A percentile compares a stretch with the other conserved stretches of the same genome.
phyloP scores from a whole-genome alignment of 2,113 vertebrate genomes.

The Heterocephalus glaber region DNA sequence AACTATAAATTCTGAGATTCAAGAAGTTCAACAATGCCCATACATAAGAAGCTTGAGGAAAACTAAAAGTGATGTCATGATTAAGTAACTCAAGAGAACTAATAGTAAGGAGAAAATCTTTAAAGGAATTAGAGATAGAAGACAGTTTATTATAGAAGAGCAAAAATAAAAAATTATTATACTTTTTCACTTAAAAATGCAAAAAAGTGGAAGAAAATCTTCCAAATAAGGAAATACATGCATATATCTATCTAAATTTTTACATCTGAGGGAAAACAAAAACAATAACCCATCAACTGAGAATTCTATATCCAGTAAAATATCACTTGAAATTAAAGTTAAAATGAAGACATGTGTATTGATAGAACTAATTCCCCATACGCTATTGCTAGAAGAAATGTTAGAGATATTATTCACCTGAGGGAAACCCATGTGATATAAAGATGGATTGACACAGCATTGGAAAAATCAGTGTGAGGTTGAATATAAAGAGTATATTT shows the following conservation, averaged over 20 bases:
- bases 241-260: not conserved
- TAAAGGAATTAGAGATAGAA: not conserved
- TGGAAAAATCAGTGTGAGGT: not conserved
- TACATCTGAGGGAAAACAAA: not conserved
- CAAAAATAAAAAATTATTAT: not conserved
- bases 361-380: not conserved
- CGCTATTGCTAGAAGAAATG: not conserved
- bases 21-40: not conserved
- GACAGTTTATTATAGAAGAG: not conserved
- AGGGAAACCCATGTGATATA: not conserved
- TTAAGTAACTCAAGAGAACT: not conserved
- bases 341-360: not conserved
- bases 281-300: not conserved
- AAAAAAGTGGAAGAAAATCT: not conserved
- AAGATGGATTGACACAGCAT: not conserved
- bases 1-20: not conserved
- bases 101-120: not conserved
- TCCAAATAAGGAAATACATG: not conserved
- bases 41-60: not conserved
- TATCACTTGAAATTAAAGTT: not conserved
- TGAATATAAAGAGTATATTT: not conserved
- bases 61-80: not conserved
- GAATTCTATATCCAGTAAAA: not conserved
- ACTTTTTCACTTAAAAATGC: not conserved
- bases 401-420: not conserved